phyloP scores from a whole-genome alignment of 2,113 vertebrate species.

The Thalassarche chlororhynchos region DNA sequence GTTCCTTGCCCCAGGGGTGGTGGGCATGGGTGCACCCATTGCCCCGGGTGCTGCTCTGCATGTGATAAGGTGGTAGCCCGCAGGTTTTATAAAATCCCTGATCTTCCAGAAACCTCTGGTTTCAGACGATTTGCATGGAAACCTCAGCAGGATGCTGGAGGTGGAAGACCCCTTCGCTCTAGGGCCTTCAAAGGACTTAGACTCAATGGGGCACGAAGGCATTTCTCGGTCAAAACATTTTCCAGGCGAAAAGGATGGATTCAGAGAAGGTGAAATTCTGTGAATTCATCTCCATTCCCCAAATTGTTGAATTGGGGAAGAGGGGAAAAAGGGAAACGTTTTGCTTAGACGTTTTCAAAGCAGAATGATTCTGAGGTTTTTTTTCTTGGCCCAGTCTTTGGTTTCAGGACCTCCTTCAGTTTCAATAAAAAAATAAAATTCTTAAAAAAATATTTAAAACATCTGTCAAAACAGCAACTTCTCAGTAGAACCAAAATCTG shows the following conservation, averaged over 20 bases:
- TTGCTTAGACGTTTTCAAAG: neutral
- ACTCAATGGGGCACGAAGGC: neutral
- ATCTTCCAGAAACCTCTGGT: neutral
- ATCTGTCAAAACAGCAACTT: conserved; percentile 62
- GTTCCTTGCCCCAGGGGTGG: neutral
- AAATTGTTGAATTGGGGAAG: neutral
- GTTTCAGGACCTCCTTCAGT: conserved; percentile 60
- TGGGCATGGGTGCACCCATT: neutral
- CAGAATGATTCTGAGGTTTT: conserved; percentile 36
- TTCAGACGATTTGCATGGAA: neutral
- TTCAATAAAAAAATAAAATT: conserved; percentile 50
- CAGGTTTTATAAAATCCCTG: neutral
- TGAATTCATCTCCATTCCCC: conserved; percentile 28
- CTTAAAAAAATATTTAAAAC: conserved; percentile 55
- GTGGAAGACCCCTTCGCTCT: neutral
- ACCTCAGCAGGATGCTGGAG: neutral
- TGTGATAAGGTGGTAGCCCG: neutral
- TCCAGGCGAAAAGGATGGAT: neutral
- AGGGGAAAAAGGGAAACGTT: neutral
- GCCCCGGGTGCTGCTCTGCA: neutral
- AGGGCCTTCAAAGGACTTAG: neutral
- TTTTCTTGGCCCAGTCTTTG: neutral
- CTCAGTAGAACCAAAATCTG: conserved; percentile 24
- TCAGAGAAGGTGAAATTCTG: conserved; percentile 17
- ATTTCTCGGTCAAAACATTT: neutral